Evolutionary conservation across 2,797 vertebrate genomes (phyloP).

Genomic region (Buphagus erythrorhynchus): DNA sequence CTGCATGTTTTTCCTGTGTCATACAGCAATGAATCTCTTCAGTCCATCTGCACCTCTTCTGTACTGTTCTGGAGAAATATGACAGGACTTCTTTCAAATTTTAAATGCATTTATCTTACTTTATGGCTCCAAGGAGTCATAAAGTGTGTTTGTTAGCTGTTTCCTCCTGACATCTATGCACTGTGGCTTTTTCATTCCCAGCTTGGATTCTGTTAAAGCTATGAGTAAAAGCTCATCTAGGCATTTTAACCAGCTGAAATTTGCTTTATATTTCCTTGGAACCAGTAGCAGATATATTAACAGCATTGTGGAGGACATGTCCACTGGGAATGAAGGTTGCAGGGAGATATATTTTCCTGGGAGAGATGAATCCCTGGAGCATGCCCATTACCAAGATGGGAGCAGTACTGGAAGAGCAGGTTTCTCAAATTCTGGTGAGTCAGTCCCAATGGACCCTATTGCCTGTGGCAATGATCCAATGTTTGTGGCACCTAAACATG

Average conservation of each 20-base stretch:
- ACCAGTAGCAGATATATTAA: neutral
- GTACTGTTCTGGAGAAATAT: constrained; percentile 39
- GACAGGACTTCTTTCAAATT: neutral
- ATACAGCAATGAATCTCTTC: constrained; percentile 69
- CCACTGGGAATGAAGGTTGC: neutral
- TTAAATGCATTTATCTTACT: neutral
- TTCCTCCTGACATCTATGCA: neutral
- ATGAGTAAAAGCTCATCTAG: neutral
- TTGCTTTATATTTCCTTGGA: neutral
- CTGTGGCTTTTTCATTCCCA: neutral
- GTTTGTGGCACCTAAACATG: neutral
- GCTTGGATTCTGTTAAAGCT: neutral
- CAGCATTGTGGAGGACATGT: neutral
- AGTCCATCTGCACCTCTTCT: constrained; percentile 73
- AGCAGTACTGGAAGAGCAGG: neutral
- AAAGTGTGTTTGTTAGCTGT: neutral
- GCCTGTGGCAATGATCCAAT: neutral
- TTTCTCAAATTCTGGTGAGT: neutral
- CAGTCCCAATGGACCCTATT: neutral
- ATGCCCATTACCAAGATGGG: fast-evolving
- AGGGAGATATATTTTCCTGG: neutral
- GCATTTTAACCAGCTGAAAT: neutral
- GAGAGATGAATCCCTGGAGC: neutral
- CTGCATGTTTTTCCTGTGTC: constrained; percentile 66
- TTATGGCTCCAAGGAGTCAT: neutral